Evolutionary conservation across 2,797 vertebrate species (phyloP).

Genomic region (Lophius americanus): DNA sequence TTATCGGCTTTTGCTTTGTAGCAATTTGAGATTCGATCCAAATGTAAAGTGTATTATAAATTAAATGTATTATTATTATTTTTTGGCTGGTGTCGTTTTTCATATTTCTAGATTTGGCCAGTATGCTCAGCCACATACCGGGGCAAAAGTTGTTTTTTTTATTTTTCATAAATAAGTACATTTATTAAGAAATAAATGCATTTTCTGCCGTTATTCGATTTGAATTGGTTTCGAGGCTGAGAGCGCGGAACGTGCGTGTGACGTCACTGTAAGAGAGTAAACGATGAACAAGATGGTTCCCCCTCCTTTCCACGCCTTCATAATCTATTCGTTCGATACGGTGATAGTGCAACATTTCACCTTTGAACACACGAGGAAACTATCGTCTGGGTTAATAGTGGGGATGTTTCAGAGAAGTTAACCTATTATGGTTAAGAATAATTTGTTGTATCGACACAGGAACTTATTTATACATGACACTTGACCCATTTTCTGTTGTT

Average conservation of each 20-base stretch:
- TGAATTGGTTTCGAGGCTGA: constrained; percentile 32
- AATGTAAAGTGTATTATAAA: no score
- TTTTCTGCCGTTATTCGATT: not conserved
- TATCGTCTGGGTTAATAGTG: rapidly evolving
- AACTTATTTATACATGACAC: not conserved
- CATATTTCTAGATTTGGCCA: rapidly evolving
- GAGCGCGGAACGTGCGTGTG: constrained; percentile 49
- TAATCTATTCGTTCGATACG: not conserved
- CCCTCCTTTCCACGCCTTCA: rapidly evolving
- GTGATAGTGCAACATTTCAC: not conserved
- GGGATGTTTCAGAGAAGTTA: not conserved
- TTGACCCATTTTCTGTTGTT: no score
- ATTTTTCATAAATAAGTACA: not conserved
- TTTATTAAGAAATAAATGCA: not conserved
- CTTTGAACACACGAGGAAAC: not conserved
- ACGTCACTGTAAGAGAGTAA: constrained; percentile 33
- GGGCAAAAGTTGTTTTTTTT: rapidly evolving
- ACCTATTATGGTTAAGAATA: no score
- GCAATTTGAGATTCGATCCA: no score
- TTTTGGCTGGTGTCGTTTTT: not conserved
- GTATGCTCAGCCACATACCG: rapidly evolving
- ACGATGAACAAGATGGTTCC: constrained; percentile 36
- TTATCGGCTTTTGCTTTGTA: no score
- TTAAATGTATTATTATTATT: not conserved
- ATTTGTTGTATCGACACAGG: not conserved